Conservation (phyloP, 2,888 invertebrate species). For the Agrenia bidenticulata region DNA sequence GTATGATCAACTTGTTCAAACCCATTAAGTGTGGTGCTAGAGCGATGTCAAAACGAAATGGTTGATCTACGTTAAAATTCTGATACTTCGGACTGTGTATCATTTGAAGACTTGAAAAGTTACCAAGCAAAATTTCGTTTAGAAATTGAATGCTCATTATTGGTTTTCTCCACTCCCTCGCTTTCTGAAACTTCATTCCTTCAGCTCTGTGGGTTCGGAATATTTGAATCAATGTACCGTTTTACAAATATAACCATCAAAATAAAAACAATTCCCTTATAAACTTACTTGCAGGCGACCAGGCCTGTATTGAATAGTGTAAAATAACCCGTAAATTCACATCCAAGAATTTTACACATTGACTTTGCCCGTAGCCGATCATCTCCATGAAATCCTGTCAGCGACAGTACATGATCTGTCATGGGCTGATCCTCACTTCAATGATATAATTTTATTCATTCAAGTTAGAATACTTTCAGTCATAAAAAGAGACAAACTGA, state of each 20-base stretch:
- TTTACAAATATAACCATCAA: slow-evolving; percentile 13
- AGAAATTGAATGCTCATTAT: slow-evolving; percentile 93
- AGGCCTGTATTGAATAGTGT: slow-evolving; percentile 60
- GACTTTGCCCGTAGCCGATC: slow-evolving; percentile 78
- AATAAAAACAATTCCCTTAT: background rate
- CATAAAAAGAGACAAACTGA: no score
- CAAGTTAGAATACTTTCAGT: no score
- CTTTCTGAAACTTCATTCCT: slow-evolving; percentile 82
- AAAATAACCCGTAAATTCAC: slow-evolving; percentile 69
- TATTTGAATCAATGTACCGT: no score
- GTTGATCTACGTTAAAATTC: slow-evolving; percentile 75
- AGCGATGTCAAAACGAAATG: slow-evolving; percentile 82
- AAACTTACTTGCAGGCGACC: slow-evolving; percentile 59
- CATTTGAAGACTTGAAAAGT: slow-evolving; percentile 69
- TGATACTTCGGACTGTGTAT: slow-evolving; percentile 72
- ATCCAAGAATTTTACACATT: slow-evolving; percentile 83
- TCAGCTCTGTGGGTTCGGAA: slow-evolving; percentile 65
- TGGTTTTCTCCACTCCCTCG: slow-evolving; percentile 87
- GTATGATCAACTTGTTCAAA: no score
- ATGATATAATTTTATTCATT: background rate
- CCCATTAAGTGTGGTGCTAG: slow-evolving; percentile 87
- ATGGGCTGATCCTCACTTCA: slow-evolving; percentile 65
- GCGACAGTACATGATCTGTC: slow-evolving; percentile 67
- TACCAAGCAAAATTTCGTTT: slow-evolving; percentile 86
- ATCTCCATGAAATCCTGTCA: slow-evolving; percentile 86